These are phyloP conservation scores for Callipepla californica DNA, from an alignment of 2,113 vertebrate genomes.

Conservation along the genomic window DNA sequence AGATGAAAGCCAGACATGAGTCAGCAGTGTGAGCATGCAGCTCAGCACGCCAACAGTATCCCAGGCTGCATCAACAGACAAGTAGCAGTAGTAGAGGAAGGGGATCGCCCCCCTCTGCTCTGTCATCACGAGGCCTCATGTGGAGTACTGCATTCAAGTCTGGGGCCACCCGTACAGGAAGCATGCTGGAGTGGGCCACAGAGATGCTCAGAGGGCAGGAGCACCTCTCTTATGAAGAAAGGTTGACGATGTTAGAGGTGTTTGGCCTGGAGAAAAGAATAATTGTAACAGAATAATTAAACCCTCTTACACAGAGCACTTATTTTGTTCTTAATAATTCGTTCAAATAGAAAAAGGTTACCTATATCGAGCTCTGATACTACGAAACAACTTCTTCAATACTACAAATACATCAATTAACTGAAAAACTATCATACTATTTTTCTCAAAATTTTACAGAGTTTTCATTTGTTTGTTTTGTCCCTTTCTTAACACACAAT, in stretches of 20 bases:
- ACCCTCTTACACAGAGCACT: neutral
- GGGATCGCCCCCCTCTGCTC: no score
- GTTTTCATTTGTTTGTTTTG: fast-evolving
- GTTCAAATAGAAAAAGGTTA: neutral
- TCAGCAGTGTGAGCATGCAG: no score
- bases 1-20: no score
- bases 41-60: no score
- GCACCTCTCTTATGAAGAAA: neutral
- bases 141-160: no score
- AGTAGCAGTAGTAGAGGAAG: no score
- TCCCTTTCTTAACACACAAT: neutral
- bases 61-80: no score
- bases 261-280: no score
- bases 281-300: neutral
- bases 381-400: neutral
- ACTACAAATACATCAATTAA: fast-evolving
- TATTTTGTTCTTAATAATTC: neutral
- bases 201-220: neutral
- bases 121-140: no score
- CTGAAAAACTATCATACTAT: neutral
- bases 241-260: no score
- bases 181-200: no score
- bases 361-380: neutral
- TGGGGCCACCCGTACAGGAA: no score
- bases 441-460: neutral